phyloP scores from a whole-genome alignment of 2,113 vertebrate genomes.

The Hystrix brachyura region DNA sequence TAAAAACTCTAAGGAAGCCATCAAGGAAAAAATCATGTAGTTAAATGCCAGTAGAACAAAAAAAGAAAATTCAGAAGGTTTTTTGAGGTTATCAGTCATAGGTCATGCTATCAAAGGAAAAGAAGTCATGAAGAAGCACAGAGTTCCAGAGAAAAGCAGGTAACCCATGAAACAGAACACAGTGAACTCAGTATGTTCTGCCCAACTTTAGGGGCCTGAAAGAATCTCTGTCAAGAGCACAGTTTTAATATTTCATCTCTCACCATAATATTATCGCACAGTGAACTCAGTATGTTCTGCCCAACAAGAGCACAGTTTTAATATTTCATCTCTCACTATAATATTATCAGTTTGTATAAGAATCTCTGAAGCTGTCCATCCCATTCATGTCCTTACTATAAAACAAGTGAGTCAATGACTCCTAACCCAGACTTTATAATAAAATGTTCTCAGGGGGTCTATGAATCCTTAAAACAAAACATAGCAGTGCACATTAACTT shows the following conservation, averaged over 20 bases:
- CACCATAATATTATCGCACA: constrained; percentile 24
- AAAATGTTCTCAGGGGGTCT: constrained; percentile 40
- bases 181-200: not conserved
- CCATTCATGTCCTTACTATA: not conserved
- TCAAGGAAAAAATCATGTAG: constrained; percentile 53
- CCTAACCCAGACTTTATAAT: constrained; percentile 31
- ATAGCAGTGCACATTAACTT: not conserved
- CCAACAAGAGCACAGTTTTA: constrained; percentile 33
- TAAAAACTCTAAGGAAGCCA: not conserved
- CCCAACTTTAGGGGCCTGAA: constrained; percentile 12
- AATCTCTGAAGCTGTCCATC: constrained; percentile 16
- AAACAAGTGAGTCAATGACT: constrained; percentile 48
- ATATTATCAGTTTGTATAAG: not conserved
- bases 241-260: not conserved
- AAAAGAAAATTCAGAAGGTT: constrained; percentile 63
- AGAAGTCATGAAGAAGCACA: not conserved
- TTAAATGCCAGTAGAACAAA: constrained; percentile 46
- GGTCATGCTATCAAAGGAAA: constrained; percentile 55
- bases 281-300: not conserved
- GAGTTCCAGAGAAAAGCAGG: constrained; percentile 46
- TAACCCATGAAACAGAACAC: not conserved
- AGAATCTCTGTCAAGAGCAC: not conserved
- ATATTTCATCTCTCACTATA: not conserved
- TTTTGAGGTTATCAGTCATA: constrained; percentile 42
- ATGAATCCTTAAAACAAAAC: constrained; percentile 55